These are phyloP conservation scores for Dolichallabes microphthalmus DNA, from an alignment of 2,113 vertebrate genomes.

Conservation along the genomic window DNA sequence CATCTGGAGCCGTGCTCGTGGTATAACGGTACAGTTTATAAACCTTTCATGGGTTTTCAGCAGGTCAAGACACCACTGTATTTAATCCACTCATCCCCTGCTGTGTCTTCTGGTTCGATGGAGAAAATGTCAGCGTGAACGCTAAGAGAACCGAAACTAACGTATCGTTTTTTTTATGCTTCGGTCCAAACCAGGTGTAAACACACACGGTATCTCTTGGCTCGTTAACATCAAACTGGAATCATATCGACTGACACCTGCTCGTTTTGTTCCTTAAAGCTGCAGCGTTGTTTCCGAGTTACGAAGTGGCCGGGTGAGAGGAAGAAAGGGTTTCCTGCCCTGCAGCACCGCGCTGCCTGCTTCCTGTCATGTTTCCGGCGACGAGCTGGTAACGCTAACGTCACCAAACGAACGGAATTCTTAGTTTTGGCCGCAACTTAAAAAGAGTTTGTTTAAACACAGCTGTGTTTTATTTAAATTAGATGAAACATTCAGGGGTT, in stretches of 20 bases:
- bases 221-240: background rate
- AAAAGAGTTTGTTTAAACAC: background rate
- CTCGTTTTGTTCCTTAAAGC: background rate
- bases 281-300: background rate
- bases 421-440: background rate
- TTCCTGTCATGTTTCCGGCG: slow-evolving; percentile 4
- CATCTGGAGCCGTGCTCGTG: too few relatives aligned
- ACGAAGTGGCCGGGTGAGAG: background rate
- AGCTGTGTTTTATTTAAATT: background rate
- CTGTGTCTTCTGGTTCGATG: too few relatives aligned
- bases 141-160: too few relatives aligned
- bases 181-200: too few relatives aligned
- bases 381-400: background rate
- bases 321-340: slow-evolving; percentile 23
- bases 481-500: background rate
- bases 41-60: too few relatives aligned
- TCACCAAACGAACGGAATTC: background rate
- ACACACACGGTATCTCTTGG: background rate
- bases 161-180: too few relatives aligned
- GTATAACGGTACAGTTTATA: too few relatives aligned
- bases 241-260: background rate
- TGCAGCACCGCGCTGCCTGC: background rate
- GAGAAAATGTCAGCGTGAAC: too few relatives aligned
- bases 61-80: too few relatives aligned
- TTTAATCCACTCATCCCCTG: too few relatives aligned